phyloP scores from a whole-genome alignment of 2,113 vertebrate genomes.

The Pandion haliaetus region DNA sequence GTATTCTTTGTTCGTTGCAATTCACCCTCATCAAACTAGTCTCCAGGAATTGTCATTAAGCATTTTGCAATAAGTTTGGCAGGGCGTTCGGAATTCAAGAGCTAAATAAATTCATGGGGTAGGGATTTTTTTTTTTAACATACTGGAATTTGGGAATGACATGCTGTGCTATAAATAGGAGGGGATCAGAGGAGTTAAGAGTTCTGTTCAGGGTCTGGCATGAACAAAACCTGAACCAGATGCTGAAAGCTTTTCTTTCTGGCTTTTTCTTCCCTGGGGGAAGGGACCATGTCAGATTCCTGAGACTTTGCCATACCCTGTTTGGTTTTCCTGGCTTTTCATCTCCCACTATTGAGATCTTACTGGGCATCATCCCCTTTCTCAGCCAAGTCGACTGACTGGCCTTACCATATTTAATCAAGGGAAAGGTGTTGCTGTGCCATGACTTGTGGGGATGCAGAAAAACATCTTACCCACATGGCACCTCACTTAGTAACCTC shows the following conservation, averaged over 20 bases:
- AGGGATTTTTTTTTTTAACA: not conserved
- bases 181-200: conserved; percentile 19
- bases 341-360: not conserved
- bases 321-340: conserved; percentile 59
- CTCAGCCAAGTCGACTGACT: not conserved
- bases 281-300: conserved; percentile 47
- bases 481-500: not conserved
- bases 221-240: conserved; percentile 60
- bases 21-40: not conserved
- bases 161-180: conserved; percentile 52
- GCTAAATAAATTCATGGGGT: not conserved
- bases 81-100: not conserved
- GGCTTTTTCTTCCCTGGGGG: conserved; percentile 25
- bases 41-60: not conserved
- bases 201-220: conserved; percentile 38
- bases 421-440: not conserved
- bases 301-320: conserved; percentile 43
- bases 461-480: not conserved
- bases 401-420: not conserved
- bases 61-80: conserved; percentile 41
- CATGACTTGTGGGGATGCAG: not conserved
- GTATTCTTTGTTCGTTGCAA: not conserved
- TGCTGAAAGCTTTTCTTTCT: conserved; percentile 50
- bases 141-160: conserved; percentile 50
- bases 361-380: not conserved